Evolutionary conservation across 2,113 vertebrate genomes (phyloP), one percentile per base, ranked within the genome.

Genomic region (Tautogolabrus adspersus): DNA sequence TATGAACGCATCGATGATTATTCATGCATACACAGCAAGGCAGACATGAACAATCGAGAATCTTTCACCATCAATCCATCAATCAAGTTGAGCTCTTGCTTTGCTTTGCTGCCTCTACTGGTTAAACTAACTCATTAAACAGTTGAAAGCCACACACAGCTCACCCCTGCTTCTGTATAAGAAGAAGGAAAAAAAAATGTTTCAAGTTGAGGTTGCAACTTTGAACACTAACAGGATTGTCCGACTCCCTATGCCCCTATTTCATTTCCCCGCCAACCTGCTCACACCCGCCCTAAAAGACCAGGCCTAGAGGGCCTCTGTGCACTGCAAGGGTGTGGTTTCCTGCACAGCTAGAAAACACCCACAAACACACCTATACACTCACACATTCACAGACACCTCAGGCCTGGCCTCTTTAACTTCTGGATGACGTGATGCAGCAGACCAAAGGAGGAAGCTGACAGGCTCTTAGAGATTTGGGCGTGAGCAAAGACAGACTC

Each of bases 251-350:
- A 78, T 40, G 1, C 10, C 67, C 30, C 54, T 62, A 54, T 65
- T 79, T 81, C 66, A 64, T 66, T 76, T 74, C 57, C 51, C 72
- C 30, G n/a, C 71, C 49, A 64, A 44, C 63, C 46, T 75, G 16
- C 51, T 81, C 66, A 77, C 73, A 72, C 47, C 56, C 34, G 16
- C 72, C 23, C 66, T 22, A 69, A 84, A 84, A 51, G 66, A 34
- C 30, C 65, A 76, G 65, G 49, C 69, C 72, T 70, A 64, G 65
- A 75, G 79, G 81, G 81, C 74, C 55, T 66, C 8, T 57, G 70
- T 85, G 79, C 69, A 61, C 72, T 82, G 86, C 75, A 83, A 69
- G 89, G 93, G 93, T 54, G 92, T 89, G 93, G 93, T 89, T 94
- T 95, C 93, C 94, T 93, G 90, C 66, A 70, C 72, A 63, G 79